These are phyloP conservation scores for Boloria selene DNA, from an alignment of 2,888 invertebrate species.

Conservation along the genomic window DNA sequence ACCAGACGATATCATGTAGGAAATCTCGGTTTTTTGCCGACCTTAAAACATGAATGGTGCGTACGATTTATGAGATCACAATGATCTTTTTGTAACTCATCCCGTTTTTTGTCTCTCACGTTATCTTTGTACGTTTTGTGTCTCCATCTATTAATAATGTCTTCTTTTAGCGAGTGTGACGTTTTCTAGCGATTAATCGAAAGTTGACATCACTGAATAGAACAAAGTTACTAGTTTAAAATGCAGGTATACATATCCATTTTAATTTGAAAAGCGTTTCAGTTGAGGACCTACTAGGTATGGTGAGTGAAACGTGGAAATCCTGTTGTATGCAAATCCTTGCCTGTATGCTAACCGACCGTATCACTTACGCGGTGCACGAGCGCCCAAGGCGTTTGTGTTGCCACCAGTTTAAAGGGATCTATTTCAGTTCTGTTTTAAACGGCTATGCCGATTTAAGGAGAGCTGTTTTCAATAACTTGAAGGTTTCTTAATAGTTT, in stretches of 20 bases:
- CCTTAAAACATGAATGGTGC: conserved; percentile 77
- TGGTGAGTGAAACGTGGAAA: conserved; percentile 44
- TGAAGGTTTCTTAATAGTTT: conserved; percentile 44
- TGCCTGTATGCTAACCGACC: conserved; percentile 60
- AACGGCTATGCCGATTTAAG: conserved; percentile 40
- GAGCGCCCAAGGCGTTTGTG: conserved; percentile 63
- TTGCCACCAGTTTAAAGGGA: conserved; percentile 51
- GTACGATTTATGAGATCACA: conserved; percentile 80
- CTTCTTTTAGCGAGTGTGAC: conserved; percentile 70
- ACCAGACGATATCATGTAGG: conserved; percentile 74
- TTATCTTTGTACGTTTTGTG: conserved; percentile 76
- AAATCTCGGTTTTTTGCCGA: conserved; percentile 72
- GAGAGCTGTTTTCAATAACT: conserved; percentile 40
- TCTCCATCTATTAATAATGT: conserved; percentile 81
- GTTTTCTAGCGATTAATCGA: conserved; percentile 58
- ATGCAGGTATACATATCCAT: not conserved
- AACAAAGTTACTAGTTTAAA: conserved; percentile 1
- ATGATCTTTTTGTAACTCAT: conserved; percentile 73
- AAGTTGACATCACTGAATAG: conserved; percentile 43
- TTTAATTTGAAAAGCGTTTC: conserved; percentile 22
- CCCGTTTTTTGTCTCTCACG: conserved; percentile 63
- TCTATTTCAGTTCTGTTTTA: conserved; percentile 42
- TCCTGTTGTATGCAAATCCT: conserved; percentile 55
- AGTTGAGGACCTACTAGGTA: conserved; percentile 30
- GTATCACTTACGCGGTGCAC: conserved; percentile 66